Base-by-base conservation (phyloP, 2,797 vertebrate species). In the Threskiornis aethiopicus region DNA sequence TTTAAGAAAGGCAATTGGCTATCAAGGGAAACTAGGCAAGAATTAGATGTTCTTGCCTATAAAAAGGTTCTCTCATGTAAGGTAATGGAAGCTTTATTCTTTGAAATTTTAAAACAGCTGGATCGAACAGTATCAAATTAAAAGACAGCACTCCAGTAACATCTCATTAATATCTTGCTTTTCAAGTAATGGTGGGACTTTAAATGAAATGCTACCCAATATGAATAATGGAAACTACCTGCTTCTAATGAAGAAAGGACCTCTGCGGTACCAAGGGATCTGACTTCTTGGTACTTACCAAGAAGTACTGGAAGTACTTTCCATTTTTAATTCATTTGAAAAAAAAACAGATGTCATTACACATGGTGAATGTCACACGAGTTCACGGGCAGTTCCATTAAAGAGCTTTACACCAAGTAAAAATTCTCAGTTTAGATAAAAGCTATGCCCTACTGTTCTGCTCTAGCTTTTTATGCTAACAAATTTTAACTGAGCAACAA, bases 231-330 rank as follows among this genome's bases (percentile, higher is more conserved):
- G 51, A 92, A 93, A 81, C 65, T 89, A 94, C 92, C 84, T 95
- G 71, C 20, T 39, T 91, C 25, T 89, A 93, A 94, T 89, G 71
- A 93, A 86, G 69, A 71, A 83, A 78, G 42, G 57, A 93, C 35
- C 28, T 89, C 57, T 92, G 71, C 73, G 47, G 29, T 91, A 94
- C 71, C 82, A 81, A 89, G 84, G 82, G 89, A 95, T 89, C 71
- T 72, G 89, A 94, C 90, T 94, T 89, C 92, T 95, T 95, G 29
- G 71, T 92, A 78, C 82, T 77, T 94, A 95, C 61, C 62, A 92
- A 81, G 84, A 85, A 93, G 69, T 79, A 92, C 91, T 96, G 83
- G 61, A 95, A 96, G 65, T 93, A 84, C 80, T 89, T 97, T 85
- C 78, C 78, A 91, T 94, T 96, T 96, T 93, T 89, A 89, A 96